Conservation (phyloP, 2,888 invertebrate genomes). For the Smittia sp. region DNA sequence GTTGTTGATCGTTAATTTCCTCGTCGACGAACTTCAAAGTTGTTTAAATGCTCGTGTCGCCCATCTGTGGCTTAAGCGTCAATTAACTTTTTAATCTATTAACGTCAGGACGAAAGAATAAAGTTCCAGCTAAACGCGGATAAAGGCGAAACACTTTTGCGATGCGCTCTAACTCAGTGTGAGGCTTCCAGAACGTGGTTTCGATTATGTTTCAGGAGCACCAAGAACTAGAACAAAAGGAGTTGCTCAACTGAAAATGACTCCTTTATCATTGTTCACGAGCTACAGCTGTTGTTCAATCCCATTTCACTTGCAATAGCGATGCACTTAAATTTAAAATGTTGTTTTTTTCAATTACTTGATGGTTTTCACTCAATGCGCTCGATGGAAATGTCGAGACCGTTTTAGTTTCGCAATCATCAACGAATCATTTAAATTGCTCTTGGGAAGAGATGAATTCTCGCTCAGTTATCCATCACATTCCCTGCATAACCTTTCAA, state of each 20-base stretch:
- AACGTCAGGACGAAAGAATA: background rate
- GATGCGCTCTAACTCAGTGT: too few species aligned
- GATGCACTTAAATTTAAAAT: slow-evolving; percentile 33
- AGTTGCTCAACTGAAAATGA: slow-evolving; percentile 21
- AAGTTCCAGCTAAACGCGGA: too few species aligned
- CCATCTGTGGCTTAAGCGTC: background rate
- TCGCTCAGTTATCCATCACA: background rate
- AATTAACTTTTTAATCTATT: slow-evolving; percentile 22
- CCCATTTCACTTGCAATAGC: background rate
- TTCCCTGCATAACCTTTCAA: background rate
- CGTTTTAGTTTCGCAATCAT: background rate
- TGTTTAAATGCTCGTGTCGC: background rate
- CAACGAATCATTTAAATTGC: slow-evolving; percentile 30
- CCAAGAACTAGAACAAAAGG: background rate
- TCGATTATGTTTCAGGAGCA: slow-evolving; percentile 1
- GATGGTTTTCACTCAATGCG: slow-evolving; percentile 35
- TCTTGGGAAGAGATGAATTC: background rate
- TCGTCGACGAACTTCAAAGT: background rate
- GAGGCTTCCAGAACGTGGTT: background rate
- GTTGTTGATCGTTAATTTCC: slow-evolving; percentile 1
- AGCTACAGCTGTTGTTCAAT: background rate
- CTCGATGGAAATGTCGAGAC: slow-evolving; percentile 24
- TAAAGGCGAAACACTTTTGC: too few species aligned
- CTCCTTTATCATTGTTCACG: background rate
- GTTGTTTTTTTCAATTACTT: slow-evolving; percentile 33